Conservation (phyloP, 2,888 invertebrate species). For the Caenorhabditis sp. region DNA sequence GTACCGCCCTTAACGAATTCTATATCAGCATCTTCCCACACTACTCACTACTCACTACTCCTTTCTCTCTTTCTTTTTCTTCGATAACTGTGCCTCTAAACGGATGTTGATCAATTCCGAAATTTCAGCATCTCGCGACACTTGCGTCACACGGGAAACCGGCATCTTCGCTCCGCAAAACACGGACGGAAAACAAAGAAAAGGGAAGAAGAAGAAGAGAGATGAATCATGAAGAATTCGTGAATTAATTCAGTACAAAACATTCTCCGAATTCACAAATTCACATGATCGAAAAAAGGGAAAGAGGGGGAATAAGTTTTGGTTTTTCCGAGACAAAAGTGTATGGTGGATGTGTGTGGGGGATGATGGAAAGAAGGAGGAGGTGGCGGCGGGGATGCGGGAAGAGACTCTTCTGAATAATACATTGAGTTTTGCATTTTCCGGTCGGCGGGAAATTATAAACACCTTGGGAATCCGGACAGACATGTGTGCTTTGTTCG, state of each 20-base stretch:
- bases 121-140: background rate
- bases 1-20: no score
- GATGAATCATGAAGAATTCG: conserved; percentile 5
- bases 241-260: background rate
- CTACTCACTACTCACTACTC: no score
- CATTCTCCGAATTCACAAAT: background rate
- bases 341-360: background rate
- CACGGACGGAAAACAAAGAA: background rate
- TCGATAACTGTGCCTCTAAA: background rate
- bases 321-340: conserved; percentile 8
- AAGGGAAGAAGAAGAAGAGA: background rate
- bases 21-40: no score
- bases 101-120: background rate
- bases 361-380: conserved; percentile 6
- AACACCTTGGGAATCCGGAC: conserved; percentile 33
- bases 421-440: conserved; percentile 41
- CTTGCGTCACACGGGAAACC: background rate
- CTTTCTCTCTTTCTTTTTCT: no score
- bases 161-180: background rate
- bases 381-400: background rate
- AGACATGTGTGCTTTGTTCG: conserved; percentile 1
- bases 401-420: conserved; percentile 47
- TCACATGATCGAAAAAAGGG: no score
- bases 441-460: conserved; percentile 31
- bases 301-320: no score